Evolutionary conservation across 1,140 invertebrate species (phyloP), one percentile per base, ranked within the genome.

Genomic region (Thaumatotibia leucotreta): DNA sequence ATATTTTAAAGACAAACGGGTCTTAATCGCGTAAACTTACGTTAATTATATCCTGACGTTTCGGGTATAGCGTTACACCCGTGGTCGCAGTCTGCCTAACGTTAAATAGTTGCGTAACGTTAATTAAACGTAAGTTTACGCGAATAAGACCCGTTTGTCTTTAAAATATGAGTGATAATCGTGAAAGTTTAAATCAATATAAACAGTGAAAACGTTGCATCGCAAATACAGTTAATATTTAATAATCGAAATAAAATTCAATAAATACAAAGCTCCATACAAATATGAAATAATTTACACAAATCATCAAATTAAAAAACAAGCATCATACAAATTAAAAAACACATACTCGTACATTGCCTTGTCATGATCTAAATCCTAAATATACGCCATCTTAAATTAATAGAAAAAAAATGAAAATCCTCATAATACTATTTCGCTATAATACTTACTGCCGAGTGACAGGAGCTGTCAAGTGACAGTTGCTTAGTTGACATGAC

Each of bases 331-430:
- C 75, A 82, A 72, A 73, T 72, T 75, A 71, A 75, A 69, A 75
- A 70, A 62, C 69, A 65, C 79, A 84, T 85, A n/a, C n/a, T n/a
- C n/a, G n/a, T n/a, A 76, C 81, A 82, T 73, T 84, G 82, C 84
- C 82, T 86, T 89, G 85, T 89, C 87, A 89, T 89, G 86, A 83
- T 87, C 76, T 80, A 88, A 86, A 84, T 85, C 84, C 87, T 88
- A 86, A 88, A 84, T 83, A 45, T 88, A 89, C 86, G 85, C 87
- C 87, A 88, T 89, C 87, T 87, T 89, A 89, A 66, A 80, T 80
- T 78, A 80, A 82, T 61, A 72, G 11, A 83, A 81, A 86, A 79
- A 85, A 77, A 82, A 81, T 65, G 24, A 73, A 77, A 77, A 83
- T 79, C 70, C 63, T 84, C 77, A 82, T 87, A 86, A 80, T 86